Base-by-base conservation (phyloP, 1,140 invertebrate genomes). In the Belonocnema kinseyi region DNA sequence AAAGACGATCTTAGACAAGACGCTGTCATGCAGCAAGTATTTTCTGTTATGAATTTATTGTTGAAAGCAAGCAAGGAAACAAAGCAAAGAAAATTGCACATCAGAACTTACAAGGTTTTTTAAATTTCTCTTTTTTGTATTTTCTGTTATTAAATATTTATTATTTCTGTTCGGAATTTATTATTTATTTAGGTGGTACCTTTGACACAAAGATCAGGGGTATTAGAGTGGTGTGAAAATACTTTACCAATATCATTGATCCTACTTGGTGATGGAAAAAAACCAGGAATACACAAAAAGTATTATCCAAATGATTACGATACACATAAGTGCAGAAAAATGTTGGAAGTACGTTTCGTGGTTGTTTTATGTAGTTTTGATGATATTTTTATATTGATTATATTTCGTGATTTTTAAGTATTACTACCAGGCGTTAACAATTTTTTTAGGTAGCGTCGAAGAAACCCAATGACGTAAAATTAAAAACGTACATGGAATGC, bases 1-100 rank as follows among this genome's bases (percentile, higher is more conserved):
- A 94, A 95, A 90, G 98, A 99, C 91, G 98, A 99, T 89, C 92
- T 98, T 51, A 93, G 97, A 70, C 98, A 99, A 92, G 98, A 99
- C 92, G 97, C 98, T 10, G 97, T 99, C 3, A 99, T 99, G 97
- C 97, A 99, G 88, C 98, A 99, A 93, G 97, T 98, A 1, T 97
- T 97, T 89, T 93, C 90, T 6, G 95, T 97, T 4, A 95, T 97
- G 82, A 97, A 97, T 85, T 93, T 93, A 74, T 86, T 97, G n/a
- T 90, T 99, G 0, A 88, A 93, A 51, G 92, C 93, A 14, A 94
- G 96, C 81, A 93, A 95, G 50, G 93, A 95, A 79, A 96, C 96
- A 0, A 93, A 94, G 73, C 93, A 95, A 76, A 93, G 94, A 70
- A 95, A 94, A 84, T 92, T 98, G 5, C 90, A 93, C 14, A 95